phyloP scores from a whole-genome alignment of 2,797 vertebrate species.

The Rallus crepitans region DNA sequence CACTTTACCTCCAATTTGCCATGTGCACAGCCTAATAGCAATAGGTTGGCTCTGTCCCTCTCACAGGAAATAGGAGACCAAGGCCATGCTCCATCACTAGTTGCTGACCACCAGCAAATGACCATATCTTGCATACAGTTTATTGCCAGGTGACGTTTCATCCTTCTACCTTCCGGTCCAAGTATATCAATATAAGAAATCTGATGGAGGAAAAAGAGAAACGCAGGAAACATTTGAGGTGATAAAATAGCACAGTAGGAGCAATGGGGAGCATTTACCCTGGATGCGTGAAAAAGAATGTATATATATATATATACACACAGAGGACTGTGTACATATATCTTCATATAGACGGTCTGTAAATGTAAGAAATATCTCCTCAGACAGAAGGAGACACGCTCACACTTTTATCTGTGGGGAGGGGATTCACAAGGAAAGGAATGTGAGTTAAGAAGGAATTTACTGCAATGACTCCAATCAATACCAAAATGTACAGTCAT shows the following conservation, averaged over 20 bases:
- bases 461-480: slow-evolving; percentile 82
- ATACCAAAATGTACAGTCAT: slow-evolving; percentile 86
- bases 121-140: slow-evolving; percentile 86
- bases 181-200: slow-evolving; percentile 85
- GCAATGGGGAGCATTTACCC: slow-evolving; percentile 12
- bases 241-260: background rate
- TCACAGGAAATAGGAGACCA: slow-evolving; percentile 87
- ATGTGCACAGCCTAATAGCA: slow-evolving; percentile 85
- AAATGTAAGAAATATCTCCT: slow-evolving; percentile 71
- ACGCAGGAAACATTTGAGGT: slow-evolving; percentile 31
- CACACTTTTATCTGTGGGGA: slow-evolving; percentile 72
- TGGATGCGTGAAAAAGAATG: background rate
- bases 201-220: slow-evolving; percentile 73
- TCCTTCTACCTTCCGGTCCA: slow-evolving; percentile 77
- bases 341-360: slow-evolving; percentile 50
- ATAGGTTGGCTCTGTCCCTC: slow-evolving; percentile 87
- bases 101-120: slow-evolving; percentile 90
- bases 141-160: slow-evolving; percentile 81
- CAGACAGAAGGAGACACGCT: slow-evolving; percentile 72
- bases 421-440: slow-evolving; percentile 70
- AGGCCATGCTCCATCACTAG: slow-evolving; percentile 85
- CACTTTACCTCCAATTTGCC: slow-evolving; percentile 87
- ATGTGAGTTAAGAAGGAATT: slow-evolving; percentile 80
- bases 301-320: background rate
- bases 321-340: background rate